Evolutionary conservation across 2,888 invertebrate species (phyloP), one percentile per base, ranked within the genome.

Genomic region (Macrosoma leucophasiata): DNA sequence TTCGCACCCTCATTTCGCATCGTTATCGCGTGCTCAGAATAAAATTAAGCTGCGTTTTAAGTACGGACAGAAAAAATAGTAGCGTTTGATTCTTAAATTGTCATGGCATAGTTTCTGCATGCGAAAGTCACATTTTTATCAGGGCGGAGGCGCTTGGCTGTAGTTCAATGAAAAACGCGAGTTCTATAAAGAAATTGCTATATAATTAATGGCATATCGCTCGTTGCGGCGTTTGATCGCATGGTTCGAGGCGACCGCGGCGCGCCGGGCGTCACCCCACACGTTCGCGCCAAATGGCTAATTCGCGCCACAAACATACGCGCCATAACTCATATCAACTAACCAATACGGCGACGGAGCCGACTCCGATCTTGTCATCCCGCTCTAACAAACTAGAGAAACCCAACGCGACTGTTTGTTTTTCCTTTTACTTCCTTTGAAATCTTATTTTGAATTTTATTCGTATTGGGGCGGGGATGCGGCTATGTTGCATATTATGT

Each of bases 401-500:
- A 72, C 70, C 67, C 60, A 60, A 66, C 57, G 65, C 66, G 56
- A 52, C 56, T 71, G 72, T 78, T 77, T 77, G 73, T 77, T 81
- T 78, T 77, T 77, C 76, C 71, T 78, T 82, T 78, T 79, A 68
- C 70, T 69, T 75, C 72, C 71, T 77, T 79, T 73, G 75, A 79
- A 82, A 78, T 81, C 79, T 82, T 82, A 81, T 82, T 84, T 81
- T 76, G 75, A 79, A 78, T 76, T 81, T 79, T 79, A 79, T 78
- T 78, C 74, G 68, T 64, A 66, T 71, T 75, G 82, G 84, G 85
- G 85, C 85, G 85, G 77, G 81, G 75, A 82, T 77, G 81, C 77
- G 70, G 71, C 67, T 73, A 68, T 81, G 85, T 85, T 86, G 87
- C 85, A 87, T 84, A 84, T 74, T 78, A 68, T 78, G 76, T 74